A percentile compares a stretch with the other conserved stretches of the same genome.
Conservation (phyloP, 2,797 vertebrate species). For the Coilia nasus region DNA sequence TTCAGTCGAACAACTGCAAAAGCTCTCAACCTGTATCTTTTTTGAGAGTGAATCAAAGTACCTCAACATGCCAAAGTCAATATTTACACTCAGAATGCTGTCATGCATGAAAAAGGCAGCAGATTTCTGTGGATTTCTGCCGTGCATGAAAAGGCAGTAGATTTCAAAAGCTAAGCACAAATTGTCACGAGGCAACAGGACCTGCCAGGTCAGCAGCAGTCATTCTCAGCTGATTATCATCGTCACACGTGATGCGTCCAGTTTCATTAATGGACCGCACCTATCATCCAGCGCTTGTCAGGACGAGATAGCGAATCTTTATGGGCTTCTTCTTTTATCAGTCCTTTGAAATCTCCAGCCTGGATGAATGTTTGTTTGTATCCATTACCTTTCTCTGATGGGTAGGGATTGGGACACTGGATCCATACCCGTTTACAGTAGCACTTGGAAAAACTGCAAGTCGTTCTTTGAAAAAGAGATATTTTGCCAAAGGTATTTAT, state of each 20-base stretch:
- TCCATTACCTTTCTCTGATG: not conserved
- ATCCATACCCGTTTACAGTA: not conserved
- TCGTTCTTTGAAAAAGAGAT: not conserved
- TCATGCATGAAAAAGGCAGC: not conserved
- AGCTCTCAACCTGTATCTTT: not conserved
- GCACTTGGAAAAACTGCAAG: not conserved
- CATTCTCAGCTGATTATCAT: not conserved
- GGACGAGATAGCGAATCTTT: not conserved
- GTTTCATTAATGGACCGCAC: not conserved
- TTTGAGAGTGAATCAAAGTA: not conserved
- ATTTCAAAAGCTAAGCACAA: not conserved
- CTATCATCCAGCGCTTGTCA: not conserved
- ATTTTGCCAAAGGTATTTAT: not conserved
- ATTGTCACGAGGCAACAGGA: not conserved
- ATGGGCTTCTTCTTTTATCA: not conserved
- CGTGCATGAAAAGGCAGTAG: too few species aligned
- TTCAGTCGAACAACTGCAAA: not conserved
- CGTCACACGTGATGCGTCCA: not conserved
- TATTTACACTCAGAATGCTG: not conserved
- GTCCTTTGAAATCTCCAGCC: not conserved
- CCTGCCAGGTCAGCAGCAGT: not conserved
- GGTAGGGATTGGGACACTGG: not conserved
- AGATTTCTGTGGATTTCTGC: too few species aligned
- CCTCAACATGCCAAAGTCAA: not conserved
- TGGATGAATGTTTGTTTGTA: not conserved